Conservation (phyloP, 1,140 invertebrate species). For the Caenorhabditis brenneri region DNA sequence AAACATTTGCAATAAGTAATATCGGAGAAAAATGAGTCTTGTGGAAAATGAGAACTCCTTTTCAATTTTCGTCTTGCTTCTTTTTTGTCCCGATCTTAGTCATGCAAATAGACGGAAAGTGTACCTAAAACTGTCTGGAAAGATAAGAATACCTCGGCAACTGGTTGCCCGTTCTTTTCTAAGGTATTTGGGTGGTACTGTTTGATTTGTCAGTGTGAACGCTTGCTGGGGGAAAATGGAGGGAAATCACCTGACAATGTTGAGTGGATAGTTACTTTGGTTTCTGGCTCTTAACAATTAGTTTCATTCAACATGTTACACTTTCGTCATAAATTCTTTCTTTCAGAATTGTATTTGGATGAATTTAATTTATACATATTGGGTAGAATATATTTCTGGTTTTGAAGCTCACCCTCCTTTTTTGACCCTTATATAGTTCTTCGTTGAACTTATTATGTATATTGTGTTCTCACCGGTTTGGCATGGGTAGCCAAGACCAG, state of each 20-base stretch:
- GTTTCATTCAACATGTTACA: too few species aligned
- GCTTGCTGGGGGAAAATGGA: too few species aligned
- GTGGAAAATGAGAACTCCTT: conserved; percentile 14
- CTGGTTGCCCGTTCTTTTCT: neutral
- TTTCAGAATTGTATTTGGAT: too few species aligned
- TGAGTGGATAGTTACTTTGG: neutral
- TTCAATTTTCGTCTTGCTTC: neutral
- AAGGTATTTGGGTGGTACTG: neutral
- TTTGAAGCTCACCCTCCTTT: too few species aligned
- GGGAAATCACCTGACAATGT: neutral
- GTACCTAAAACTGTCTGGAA: conserved; percentile 2
- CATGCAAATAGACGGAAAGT: neutral
- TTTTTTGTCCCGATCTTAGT: neutral
- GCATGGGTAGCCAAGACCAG: too few species aligned
- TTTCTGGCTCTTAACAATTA: too few species aligned
- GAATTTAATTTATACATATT: too few species aligned
- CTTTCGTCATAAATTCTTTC: too few species aligned
- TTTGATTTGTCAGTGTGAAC: neutral
- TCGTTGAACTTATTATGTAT: too few species aligned
- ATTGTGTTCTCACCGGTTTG: too few species aligned
- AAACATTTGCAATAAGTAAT: conserved; percentile 34
- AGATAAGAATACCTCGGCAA: neutral
- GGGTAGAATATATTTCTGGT: too few species aligned
- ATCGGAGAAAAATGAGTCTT: neutral
- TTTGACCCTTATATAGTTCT: too few species aligned